Percentiles rank a stretch among this genome's conserved stretches.
Evolutionary conservation across 2,113 vertebrate genomes (phyloP).

Genomic region (Aptenodytes forsteri): DNA sequence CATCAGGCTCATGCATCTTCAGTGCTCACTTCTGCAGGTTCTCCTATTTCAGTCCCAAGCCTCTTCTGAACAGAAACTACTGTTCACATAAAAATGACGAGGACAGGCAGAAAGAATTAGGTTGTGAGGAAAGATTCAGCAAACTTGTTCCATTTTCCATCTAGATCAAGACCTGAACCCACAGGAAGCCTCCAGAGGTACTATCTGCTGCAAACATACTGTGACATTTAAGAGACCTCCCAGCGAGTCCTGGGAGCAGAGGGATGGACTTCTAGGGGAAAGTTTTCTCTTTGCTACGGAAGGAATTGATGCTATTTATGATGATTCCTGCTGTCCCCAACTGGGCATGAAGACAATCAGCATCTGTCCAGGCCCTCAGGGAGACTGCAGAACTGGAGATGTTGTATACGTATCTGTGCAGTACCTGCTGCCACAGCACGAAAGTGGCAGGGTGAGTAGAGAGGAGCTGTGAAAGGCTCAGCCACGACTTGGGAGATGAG

Average conservation of each 20-base stretch:
- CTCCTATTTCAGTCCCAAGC: background rate
- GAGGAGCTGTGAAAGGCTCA: background rate
- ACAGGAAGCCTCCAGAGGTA: slow-evolving; percentile 45
- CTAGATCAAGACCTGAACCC: slow-evolving; percentile 35
- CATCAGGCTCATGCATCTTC: background rate
- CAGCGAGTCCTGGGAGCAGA: background rate
- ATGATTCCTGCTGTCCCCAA: slow-evolving; percentile 39
- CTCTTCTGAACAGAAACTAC: background rate
- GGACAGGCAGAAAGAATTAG: background rate
- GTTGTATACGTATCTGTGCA: background rate
- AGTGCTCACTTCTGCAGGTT: background rate
- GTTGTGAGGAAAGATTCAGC: background rate
- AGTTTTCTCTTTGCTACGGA: background rate
- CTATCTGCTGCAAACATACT: background rate
- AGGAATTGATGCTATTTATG: slow-evolving; percentile 56
- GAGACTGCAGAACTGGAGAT: slow-evolving; percentile 13
- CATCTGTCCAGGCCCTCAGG: slow-evolving; percentile 58
- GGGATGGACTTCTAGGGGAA: background rate
- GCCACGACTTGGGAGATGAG: background rate
- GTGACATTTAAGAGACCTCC: slow-evolving; percentile 49
- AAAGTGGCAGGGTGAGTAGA: background rate
- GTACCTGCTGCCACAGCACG: background rate
- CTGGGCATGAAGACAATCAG: slow-evolving; percentile 52
- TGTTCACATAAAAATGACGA: background rate
- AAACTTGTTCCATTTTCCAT: background rate